Evolutionary conservation across 2,888 invertebrate genomes (phyloP).

Genomic region (Melanotus villosus): DNA sequence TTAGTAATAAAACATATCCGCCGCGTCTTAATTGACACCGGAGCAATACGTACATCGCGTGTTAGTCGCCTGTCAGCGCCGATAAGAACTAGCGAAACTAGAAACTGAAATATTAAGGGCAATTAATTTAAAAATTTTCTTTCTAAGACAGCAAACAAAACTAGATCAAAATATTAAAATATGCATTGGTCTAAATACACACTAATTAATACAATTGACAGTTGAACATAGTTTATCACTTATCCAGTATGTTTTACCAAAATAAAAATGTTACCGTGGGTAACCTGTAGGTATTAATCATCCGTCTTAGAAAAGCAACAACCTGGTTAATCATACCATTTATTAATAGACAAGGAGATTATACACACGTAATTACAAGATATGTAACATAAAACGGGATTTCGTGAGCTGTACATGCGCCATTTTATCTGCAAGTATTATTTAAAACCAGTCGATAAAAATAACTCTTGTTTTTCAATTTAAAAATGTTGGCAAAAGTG

Average conservation of each 20-base stretch:
- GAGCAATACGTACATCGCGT: constrained; percentile 31
- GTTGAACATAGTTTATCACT: constrained; percentile 26
- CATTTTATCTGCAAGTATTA: constrained; percentile 43
- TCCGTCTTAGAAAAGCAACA: constrained; percentile 1
- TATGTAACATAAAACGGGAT: constrained; percentile 38
- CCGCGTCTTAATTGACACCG: constrained; percentile 39
- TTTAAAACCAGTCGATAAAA: constrained; percentile 42
- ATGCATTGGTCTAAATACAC: constrained; percentile 16
- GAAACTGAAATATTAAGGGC: constrained; percentile 12
- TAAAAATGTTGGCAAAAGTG: constrained; percentile 48
- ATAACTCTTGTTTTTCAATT: constrained; percentile 43
- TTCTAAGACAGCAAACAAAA: constrained; percentile 1
- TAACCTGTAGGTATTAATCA: constrained; percentile 10
- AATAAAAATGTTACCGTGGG: neutral
- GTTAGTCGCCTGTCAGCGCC: constrained; percentile 30
- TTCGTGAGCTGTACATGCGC: constrained; percentile 35
- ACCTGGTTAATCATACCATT: constrained; percentile 23
- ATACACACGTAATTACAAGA: constrained; percentile 17
- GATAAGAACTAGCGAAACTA: constrained; percentile 30
- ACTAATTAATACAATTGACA: constrained; percentile 27
- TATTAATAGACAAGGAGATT: constrained; percentile 31
- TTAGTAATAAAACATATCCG: constrained; percentile 36
- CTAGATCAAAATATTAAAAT: constrained; percentile 31
- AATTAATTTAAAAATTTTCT: constrained; percentile 2
- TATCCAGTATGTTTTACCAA: constrained; percentile 15